Evolutionary conservation across 2,113 vertebrate species (phyloP).

Genomic region (Oceanodroma tethys): DNA sequence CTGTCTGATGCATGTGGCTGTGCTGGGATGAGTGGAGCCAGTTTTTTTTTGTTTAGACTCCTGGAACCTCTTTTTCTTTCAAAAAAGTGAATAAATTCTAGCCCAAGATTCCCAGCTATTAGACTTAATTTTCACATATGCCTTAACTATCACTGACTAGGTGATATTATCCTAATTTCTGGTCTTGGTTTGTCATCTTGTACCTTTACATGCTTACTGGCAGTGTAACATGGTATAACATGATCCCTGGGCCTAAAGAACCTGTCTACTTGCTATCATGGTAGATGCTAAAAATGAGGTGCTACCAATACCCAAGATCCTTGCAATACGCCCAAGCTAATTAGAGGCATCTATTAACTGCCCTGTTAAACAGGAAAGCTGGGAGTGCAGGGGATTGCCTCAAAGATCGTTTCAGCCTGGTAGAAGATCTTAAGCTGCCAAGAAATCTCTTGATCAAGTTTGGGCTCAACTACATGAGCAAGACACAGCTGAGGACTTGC

Average conservation of each 20-base stretch:
- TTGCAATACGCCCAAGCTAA: not conserved
- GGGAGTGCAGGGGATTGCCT: not conserved
- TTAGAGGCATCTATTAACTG: not conserved
- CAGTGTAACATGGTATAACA: not conserved
- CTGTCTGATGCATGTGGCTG: not conserved
- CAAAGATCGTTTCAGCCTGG: not conserved
- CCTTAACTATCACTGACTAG: not conserved
- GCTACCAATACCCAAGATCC: not conserved
- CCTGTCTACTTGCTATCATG: not conserved
- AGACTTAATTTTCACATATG: not conserved
- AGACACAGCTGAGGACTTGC: not conserved
- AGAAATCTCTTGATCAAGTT: not conserved
- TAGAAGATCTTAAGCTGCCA: not conserved
- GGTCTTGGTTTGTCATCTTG: not conserved
- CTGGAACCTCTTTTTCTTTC: not conserved
- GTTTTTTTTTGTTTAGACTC: not conserved
- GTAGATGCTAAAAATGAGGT: not conserved
- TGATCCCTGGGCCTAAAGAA: not conserved
- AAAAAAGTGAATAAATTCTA: not conserved
- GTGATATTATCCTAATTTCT: not conserved
- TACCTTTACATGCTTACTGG: not conserved
- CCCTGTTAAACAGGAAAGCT: not conserved
- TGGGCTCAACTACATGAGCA: not conserved
- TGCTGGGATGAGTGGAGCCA: not conserved
- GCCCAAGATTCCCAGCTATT: not conserved